These are phyloP conservation scores for Tenualosa thibaudeaui DNA, from an alignment of 2,797 vertebrate species.

Conservation along the genomic window DNA sequence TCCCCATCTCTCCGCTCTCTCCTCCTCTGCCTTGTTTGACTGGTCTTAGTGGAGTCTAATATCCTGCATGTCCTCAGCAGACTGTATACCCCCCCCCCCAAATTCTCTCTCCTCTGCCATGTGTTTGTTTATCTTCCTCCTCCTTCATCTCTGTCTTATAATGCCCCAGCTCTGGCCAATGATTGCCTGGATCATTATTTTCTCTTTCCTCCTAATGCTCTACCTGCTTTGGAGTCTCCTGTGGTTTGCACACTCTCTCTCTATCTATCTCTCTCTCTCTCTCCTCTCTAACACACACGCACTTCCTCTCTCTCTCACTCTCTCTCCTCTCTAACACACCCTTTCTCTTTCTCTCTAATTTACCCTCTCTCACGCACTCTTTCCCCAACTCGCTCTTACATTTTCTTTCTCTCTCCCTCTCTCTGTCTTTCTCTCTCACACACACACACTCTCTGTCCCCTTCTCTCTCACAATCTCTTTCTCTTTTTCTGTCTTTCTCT, in stretches of 20 bases:
- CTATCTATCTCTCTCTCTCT: neutral
- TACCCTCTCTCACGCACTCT: neutral
- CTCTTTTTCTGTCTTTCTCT: neutral
- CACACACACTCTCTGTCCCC: neutral
- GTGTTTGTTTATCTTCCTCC: neutral
- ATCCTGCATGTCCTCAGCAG: neutral
- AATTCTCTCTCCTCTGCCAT: neutral
- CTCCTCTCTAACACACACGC: neutral
- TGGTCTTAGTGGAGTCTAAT: neutral
- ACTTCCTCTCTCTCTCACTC: neutral
- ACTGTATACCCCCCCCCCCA: neutral
- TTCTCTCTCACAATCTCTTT: too few species aligned
- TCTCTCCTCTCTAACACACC: neutral
- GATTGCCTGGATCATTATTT: neutral
- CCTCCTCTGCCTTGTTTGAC: neutral
- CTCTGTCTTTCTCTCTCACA: neutral
- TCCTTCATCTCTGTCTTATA: neutral
- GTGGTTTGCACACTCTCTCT: neutral
- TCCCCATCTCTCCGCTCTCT: neutral
- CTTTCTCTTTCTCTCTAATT: neutral
- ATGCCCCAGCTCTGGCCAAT: neutral
- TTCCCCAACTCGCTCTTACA: constrained; percentile 5
- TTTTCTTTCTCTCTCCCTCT: neutral
- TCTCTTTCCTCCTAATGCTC: neutral
- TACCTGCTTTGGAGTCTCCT: neutral